phyloP scores from a whole-genome alignment of 92 coral and sea anemone species.

The Hydrozoanthus gracilis region DNA sequence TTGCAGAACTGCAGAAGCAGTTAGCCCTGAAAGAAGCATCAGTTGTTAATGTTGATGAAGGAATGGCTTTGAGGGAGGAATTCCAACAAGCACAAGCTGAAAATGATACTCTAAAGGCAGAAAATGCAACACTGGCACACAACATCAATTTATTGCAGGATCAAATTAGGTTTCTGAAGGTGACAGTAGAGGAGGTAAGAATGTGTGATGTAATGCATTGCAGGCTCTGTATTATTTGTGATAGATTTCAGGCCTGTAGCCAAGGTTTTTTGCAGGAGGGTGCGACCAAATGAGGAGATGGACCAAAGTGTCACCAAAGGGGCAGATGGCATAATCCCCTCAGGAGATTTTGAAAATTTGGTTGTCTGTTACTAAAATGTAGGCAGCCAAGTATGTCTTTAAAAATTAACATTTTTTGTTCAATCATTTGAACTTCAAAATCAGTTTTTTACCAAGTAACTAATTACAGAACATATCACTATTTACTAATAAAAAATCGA shows the following conservation, averaged over 20 bases:
- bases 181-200: constrained; percentile 24
- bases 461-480: too few relatives aligned
- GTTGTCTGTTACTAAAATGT: too few relatives aligned
- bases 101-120: constrained; percentile 18
- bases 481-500: not conserved
- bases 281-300: too few relatives aligned
- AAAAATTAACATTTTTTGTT: not conserved
- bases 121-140: not conserved
- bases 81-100: not conserved
- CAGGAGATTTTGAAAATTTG: too few relatives aligned
- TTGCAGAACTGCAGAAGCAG: constrained; percentile 52
- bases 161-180: constrained; percentile 10
- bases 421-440: too few relatives aligned
- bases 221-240: too few relatives aligned
- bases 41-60: not conserved
- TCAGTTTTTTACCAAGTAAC: too few relatives aligned
- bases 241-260: too few relatives aligned
- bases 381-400: too few relatives aligned
- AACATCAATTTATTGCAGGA: constrained; percentile 21
- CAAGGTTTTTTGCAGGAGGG: too few relatives aligned
- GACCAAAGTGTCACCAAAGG: too few relatives aligned
- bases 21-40: constrained; percentile 41
- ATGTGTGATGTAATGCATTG: not conserved
- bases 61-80: constrained; percentile 13
- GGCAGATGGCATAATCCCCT: too few relatives aligned